These are phyloP conservation scores for Caenorhabditis japonica DNA, from an alignment of 2,888 invertebrate species.

Conservation along the genomic window DNA sequence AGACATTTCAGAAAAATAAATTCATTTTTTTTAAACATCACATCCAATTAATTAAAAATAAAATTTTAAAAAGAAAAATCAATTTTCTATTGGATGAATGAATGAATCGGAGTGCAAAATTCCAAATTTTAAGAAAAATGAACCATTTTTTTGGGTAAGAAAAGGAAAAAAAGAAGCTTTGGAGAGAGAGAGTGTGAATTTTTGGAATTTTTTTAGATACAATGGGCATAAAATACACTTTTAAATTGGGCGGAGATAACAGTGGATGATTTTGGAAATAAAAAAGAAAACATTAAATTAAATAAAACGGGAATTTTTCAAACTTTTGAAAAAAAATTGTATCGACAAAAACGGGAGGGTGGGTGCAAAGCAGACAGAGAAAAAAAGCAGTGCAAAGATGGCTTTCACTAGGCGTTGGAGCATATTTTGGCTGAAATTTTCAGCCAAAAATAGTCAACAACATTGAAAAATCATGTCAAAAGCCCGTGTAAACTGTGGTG, in stretches of 20 bases:
- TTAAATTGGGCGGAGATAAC: too few species aligned
- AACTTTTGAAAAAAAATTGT: slow-evolving; percentile 1
- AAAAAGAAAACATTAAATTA: slow-evolving; percentile 7
- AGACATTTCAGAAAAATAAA: slow-evolving; percentile 32
- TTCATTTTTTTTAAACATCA: too few species aligned
- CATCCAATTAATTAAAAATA: too few species aligned
- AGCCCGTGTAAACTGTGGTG: not conserved
- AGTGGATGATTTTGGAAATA: not conserved
- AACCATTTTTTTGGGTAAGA: slow-evolving; percentile 1
- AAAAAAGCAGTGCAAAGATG: slow-evolving; percentile 15
- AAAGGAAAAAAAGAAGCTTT: not conserved
- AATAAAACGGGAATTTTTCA: too few species aligned
- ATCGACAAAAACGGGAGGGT: too few species aligned
- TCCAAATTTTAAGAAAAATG: slow-evolving; percentile 1
- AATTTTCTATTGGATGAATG: not conserved
- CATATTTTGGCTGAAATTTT: too few species aligned
- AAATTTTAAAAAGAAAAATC: not conserved
- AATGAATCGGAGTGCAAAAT: not conserved
- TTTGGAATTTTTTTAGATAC: too few species aligned
- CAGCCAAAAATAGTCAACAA: slow-evolving; percentile 3
- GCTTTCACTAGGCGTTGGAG: slow-evolving; percentile 29
- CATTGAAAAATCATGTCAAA: not conserved
- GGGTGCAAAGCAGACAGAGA: too few species aligned
- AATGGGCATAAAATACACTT: too few species aligned
- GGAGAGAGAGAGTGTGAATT: not conserved